Conservation (phyloP, 2,797 vertebrate species). For the Rhabdophis nuchalis region DNA sequence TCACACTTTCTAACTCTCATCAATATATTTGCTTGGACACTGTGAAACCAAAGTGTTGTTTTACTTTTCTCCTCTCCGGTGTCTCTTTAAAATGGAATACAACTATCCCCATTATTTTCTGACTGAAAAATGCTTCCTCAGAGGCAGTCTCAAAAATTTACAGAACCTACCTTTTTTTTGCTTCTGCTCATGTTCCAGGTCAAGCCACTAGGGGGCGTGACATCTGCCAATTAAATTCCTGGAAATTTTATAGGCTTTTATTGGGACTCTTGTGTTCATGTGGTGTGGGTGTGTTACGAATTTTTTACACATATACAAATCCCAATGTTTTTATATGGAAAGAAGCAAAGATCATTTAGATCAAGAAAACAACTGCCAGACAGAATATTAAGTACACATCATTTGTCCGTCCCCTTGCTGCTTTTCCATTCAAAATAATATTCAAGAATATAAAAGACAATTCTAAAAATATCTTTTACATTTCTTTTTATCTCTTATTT, state of each 20-base stretch:
- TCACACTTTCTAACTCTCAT: not conserved
- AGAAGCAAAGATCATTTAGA: not conserved
- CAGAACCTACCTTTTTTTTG: not conserved
- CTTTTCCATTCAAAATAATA: not conserved
- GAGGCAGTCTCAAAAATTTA: not conserved
- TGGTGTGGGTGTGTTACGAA: not conserved
- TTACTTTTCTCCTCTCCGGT: not conserved
- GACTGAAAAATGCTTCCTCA: not conserved
- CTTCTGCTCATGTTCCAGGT: not conserved
- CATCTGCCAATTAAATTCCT: not conserved
- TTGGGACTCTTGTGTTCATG: too few species aligned
- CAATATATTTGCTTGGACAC: not conserved
- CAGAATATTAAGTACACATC: not conserved
- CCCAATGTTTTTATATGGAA: not conserved
- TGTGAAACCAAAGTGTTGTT: not conserved
- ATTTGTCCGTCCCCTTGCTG: not conserved
- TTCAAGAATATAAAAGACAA: not conserved
- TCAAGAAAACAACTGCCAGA: not conserved
- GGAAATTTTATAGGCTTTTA: not conserved
- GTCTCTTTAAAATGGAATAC: not conserved
- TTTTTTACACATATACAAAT: not conserved
- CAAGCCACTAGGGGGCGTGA: not conserved
- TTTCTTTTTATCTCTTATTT: not conserved
- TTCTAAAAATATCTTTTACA: not conserved
- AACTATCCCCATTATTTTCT: not conserved